Evolutionary conservation across 2,888 invertebrate genomes (phyloP).

Genomic region (Luffia ferchaultella): DNA sequence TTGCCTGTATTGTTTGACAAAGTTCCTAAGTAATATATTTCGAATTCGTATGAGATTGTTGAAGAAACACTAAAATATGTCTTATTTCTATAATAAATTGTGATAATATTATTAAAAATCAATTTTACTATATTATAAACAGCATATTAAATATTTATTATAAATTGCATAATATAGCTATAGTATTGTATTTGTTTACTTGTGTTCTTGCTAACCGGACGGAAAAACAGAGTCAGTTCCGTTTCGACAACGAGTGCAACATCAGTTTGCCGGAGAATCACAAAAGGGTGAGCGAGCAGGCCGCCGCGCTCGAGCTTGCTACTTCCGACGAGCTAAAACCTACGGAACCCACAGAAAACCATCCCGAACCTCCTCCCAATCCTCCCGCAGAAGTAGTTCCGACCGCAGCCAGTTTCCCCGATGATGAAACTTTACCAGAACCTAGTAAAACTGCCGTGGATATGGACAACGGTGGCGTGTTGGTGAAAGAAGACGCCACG

Average conservation of each 20-base stretch:
- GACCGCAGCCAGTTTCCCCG: constrained; percentile 5
- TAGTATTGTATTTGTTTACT: too few relatives aligned
- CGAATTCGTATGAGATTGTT: too few relatives aligned
- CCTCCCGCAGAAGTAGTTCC: background rate
- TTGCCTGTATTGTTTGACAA: background rate
- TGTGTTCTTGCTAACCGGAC: constrained; percentile 27
- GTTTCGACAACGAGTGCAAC: constrained; percentile 99
- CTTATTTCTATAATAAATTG: too few relatives aligned
- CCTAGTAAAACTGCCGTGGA: constrained; percentile 31
- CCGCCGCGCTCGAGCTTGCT: constrained; percentile 35
- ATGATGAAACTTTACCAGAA: constrained; percentile 30
- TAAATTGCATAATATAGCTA: too few relatives aligned
- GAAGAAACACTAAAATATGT: too few relatives aligned
- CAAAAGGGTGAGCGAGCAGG: constrained; percentile 90
- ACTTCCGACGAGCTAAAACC: constrained; percentile 16
- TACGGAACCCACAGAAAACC: constrained; percentile 19
- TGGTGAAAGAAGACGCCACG: constrained; percentile 52
- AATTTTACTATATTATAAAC: too few relatives aligned
- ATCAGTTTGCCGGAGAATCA: constrained; percentile 97
- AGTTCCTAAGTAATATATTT: background rate
- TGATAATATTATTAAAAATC: too few relatives aligned
- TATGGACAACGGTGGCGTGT: constrained; percentile 45
- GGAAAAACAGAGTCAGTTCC: constrained; percentile 93
- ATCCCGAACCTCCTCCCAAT: constrained; percentile 15
- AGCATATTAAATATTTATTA: too few relatives aligned